Evolutionary conservation across 2,888 invertebrate genomes (phyloP), one percentile per base, ranked within the genome.

Genomic region (Zhuqinia jingwanae): DNA sequence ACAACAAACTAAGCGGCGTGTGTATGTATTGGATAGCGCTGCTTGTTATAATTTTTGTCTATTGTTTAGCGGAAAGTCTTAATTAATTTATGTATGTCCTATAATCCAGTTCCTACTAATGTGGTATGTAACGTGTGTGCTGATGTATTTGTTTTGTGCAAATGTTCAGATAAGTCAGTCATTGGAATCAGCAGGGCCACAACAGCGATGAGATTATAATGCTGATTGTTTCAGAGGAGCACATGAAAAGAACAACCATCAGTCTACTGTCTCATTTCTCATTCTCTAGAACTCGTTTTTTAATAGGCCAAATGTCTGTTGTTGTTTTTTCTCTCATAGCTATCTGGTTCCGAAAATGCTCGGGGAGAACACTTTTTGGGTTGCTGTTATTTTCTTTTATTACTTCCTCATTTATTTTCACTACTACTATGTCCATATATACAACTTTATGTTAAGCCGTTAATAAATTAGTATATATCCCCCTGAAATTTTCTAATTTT

Each of bases 81-180:
- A n/a, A n/a, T n/a, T n/a, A n/a, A 84, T 84, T 76, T 77, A 75
- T 56, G 75, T 56, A 84, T 84, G n/a, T n/a, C n/a, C n/a, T n/a
- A n/a, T 84, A 84, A 84, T 84, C 77, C 20, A 53, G 5, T 45
- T 10, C 70, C 30, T 65, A n/a, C n/a, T n/a, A n/a, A n/a, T n/a
- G n/a, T 36, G 11, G 76, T 65, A 5, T 75, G 30, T 25, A 73
- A n/a, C n/a, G n/a, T n/a, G n/a, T n/a, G n/a, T n/a, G n/a, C n/a
- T n/a, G n/a, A 45, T 68, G 20, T 82, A 45, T 58, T 36, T 17
- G 25, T 68, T 60, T 6, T 58, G 27, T 60, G 60, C 50, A 75
- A n/a, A n/a, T n/a, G n/a, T n/a, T n/a, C n/a, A n/a, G n/a, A n/a
- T n/a, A n/a, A 84, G 83, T 65, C 45, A 60, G 30, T 77, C 76